Evolutionary conservation across 2,797 vertebrate species (phyloP), one percentile per base, ranked within the genome.

Genomic region (Sternotherus odoratus): DNA sequence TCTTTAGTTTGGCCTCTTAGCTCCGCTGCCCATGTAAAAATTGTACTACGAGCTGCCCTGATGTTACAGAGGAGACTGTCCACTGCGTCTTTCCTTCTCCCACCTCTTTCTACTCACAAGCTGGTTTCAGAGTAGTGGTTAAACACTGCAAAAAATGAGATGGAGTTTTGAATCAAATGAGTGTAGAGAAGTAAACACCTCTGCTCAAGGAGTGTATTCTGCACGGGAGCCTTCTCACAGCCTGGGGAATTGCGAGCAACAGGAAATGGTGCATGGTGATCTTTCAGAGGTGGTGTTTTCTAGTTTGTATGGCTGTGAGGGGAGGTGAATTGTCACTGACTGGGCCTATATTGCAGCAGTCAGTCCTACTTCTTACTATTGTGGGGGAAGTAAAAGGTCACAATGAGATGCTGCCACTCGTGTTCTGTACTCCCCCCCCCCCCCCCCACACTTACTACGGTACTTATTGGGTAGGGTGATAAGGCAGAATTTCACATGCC

Each of bases 261-360:
- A 12, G 21, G 39, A 72, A 24, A 26, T 4, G 5, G 24, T 24
- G 28, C 12, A 8, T 24, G 39, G 43, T 43, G 36, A 72, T 23
- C 4, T 12, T 23, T 43, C 39, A 24, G 66, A 39, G 21, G 36
- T 23, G 39, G 39, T 19, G 60, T 17, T 66, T n/a, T n/a, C 17
- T 21, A 36, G 33, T 17, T 33, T 2, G 2, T 17, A 17, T 8
- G 8, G 60, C 5, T 5, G 63, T 10, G n/a, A 21, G n/a, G 3
- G 19, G n/a, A 6, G n/a, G n/a, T 10, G 5, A 1, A 1, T n/a
- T 36, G 63, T 10, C 19, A 3, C 19, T 39, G 63, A 23, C 2
- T 2, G 19, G n/a, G 63, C 63, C 5, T 1, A 6, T 30, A 5
- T 5, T 69, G 63, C 19, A 36, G 63, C 5, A 4, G 5, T 39